These are phyloP conservation scores for Lymantria dispar DNA, from an alignment of 2,888 invertebrate species.

Conservation along the genomic window DNA sequence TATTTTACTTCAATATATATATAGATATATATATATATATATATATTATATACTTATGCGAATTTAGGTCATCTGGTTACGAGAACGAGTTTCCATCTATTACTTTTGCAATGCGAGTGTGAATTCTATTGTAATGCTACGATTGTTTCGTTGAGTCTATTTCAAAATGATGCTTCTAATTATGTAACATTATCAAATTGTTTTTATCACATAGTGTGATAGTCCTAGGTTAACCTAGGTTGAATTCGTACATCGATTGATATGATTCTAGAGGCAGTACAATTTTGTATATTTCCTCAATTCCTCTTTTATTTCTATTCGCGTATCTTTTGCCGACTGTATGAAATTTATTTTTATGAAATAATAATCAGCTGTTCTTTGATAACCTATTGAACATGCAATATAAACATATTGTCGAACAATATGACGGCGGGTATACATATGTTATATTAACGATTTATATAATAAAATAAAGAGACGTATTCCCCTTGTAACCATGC, in stretches of 20 bases:
- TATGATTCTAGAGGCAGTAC: neutral
- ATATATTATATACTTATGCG: conserved; percentile 30
- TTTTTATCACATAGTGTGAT: conserved; percentile 16
- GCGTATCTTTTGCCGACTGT: too few relatives aligned
- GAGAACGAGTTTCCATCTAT: conserved; percentile 37
- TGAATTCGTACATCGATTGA: neutral
- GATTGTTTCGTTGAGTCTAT: conserved; percentile 37
- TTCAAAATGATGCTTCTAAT: conserved; percentile 28
- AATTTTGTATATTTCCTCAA: too few relatives aligned
- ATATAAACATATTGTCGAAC: too few relatives aligned
- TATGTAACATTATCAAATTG: conserved; percentile 27
- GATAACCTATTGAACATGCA: too few relatives aligned
- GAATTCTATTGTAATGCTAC: conserved; percentile 46
- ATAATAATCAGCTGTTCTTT: too few relatives aligned
- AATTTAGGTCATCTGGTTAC: conserved; percentile 51
- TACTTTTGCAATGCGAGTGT: conserved; percentile 59
- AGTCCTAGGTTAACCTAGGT: conserved; percentile 12
- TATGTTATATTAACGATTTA: too few relatives aligned
- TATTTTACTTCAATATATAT: conserved; percentile 30
- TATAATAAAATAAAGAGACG: too few relatives aligned
- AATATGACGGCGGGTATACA: too few relatives aligned
- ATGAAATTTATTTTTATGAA: too few relatives aligned
- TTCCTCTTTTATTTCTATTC: too few relatives aligned
- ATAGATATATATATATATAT: neutral
- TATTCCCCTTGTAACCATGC: too few relatives aligned